phyloP scores from a whole-genome alignment of 2,888 invertebrate species.

The Busseola fusca region DNA sequence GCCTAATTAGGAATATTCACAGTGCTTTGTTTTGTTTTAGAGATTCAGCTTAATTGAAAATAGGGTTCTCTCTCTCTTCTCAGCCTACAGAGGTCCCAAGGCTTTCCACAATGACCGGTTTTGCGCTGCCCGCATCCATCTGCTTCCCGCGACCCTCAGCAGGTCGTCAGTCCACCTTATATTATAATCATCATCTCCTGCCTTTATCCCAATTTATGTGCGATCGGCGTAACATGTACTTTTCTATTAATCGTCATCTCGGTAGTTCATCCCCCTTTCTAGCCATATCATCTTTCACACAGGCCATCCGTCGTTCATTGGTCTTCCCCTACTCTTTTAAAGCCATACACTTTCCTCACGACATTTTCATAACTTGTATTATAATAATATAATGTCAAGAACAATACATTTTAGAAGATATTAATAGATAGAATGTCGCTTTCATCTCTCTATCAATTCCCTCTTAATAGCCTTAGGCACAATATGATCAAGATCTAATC shows the following conservation, averaged over 20 bases:
- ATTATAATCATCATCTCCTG: background rate
- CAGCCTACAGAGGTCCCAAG: no score
- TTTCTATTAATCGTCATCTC: no score
- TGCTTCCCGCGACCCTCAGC: no score
- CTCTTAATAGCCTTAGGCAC: conserved; percentile 33
- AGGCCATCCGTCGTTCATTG: no score
- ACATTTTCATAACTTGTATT: background rate
- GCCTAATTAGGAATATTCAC: conserved; percentile 40
- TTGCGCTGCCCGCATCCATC: no score
- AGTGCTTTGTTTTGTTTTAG: conserved; percentile 5
- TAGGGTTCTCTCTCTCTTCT: no score
- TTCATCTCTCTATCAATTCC: background rate
- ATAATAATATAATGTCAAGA: background rate
- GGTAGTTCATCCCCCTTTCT: background rate
- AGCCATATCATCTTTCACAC: background rate
- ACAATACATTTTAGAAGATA: background rate
- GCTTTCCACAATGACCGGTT: no score
- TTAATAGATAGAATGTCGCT: conserved; percentile 3
- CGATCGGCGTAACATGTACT: no score
- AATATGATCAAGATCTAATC: conserved; percentile 30
- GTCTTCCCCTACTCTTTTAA: background rate
- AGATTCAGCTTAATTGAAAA: conserved; percentile 31
- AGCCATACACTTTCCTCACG: background rate
- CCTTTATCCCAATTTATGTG: background rate
- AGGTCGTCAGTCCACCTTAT: no score